These are phyloP conservation scores for Dendrolimus houi DNA, from an alignment of 2,888 invertebrate species.

Conservation along the genomic window DNA sequence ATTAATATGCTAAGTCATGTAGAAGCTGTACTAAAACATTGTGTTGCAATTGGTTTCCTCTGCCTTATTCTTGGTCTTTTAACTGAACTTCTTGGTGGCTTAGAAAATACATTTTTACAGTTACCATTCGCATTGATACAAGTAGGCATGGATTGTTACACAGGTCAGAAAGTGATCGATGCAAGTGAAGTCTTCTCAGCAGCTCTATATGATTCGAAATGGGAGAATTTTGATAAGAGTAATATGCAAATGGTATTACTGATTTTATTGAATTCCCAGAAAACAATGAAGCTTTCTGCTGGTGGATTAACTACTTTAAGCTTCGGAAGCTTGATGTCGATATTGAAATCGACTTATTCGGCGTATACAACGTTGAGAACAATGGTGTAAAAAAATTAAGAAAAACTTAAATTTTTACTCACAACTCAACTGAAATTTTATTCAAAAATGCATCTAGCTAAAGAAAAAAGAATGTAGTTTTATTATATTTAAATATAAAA, in stretches of 20 bases:
- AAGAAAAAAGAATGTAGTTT: too few relatives aligned
- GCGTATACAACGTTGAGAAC: constrained; percentile 31
- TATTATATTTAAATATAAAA: too few relatives aligned
- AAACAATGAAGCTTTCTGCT: constrained; percentile 26
- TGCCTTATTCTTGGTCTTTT: constrained; percentile 32
- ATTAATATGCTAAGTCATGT: constrained; percentile 24
- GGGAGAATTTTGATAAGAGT: constrained; percentile 29
- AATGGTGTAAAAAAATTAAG: constrained; percentile 13
- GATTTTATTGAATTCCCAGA: constrained; percentile 32
- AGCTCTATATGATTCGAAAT: constrained; percentile 31
- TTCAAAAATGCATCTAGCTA: too few relatives aligned
- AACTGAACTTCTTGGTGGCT: constrained; percentile 40
- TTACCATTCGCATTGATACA: constrained; percentile 39
- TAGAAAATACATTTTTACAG: constrained; percentile 40
- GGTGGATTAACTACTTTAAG: constrained; percentile 29
- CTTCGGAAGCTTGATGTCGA: constrained; percentile 25
- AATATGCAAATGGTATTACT: constrained; percentile 31
- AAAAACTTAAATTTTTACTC: background rate
- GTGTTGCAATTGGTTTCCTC: constrained; percentile 37
- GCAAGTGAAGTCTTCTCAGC: constrained; percentile 23
- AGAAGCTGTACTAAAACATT: constrained; percentile 30
- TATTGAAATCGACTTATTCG: constrained; percentile 28
- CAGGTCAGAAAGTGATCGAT: constrained; percentile 32
- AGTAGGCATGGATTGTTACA: constrained; percentile 31
- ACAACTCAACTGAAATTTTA: too few relatives aligned